These are phyloP conservation scores for Tetramorium bicarinatum DNA, from an alignment of 2,888 invertebrate genomes.

Conservation along the genomic window DNA sequence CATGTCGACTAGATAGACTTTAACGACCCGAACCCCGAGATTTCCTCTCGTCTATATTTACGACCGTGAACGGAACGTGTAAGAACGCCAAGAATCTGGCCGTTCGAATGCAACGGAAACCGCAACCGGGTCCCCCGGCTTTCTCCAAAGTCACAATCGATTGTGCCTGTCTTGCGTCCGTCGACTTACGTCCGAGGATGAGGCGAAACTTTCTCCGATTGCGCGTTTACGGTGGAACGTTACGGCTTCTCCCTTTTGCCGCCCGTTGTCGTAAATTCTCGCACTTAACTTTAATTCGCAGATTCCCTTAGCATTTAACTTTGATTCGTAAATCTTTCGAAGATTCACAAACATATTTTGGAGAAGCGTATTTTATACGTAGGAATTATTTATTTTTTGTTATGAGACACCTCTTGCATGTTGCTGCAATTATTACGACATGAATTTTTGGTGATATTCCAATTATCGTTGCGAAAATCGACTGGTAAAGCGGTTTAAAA, in stretches of 20 bases:
- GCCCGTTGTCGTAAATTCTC: not conserved
- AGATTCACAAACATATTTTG: not conserved
- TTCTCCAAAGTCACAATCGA: constrained; percentile 39
- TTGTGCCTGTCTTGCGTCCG: not conserved
- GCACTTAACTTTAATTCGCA: constrained; percentile 20
- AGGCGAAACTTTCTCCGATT: constrained; percentile 38
- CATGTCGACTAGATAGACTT: not conserved
- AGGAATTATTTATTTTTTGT: constrained; percentile 1
- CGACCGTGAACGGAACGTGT: not conserved
- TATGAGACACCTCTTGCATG: no score
- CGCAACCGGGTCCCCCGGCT: not conserved
- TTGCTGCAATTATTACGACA: not conserved
- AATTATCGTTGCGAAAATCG: not conserved
- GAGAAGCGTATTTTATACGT: not conserved
- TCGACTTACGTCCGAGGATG: constrained; percentile 19
- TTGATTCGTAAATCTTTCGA: constrained; percentile 6
- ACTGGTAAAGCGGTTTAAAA: not conserved
- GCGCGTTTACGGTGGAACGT: not conserved
- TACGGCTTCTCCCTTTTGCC: not conserved
- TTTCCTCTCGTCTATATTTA: not conserved
- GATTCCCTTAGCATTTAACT: not conserved
- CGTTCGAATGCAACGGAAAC: constrained; percentile 10
- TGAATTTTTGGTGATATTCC: not conserved
- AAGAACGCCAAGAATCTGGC: not conserved
- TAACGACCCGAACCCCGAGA: not conserved